Base-by-base conservation (phyloP, 2,797 vertebrate genomes). In the Micrastur ruficollis region DNA sequence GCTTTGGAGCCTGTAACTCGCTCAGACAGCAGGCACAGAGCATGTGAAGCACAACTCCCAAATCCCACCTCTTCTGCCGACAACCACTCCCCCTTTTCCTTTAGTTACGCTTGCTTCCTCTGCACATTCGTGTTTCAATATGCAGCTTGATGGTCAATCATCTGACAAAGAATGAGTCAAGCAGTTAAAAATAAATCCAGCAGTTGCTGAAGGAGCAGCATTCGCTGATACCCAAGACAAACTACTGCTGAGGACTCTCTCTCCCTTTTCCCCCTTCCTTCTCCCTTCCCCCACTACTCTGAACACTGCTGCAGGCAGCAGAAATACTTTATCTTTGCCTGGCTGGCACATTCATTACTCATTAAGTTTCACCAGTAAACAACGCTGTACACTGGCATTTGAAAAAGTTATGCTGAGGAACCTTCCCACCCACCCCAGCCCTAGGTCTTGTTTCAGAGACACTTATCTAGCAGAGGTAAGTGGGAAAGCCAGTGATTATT, bases 161-260 rank as follows among this genome's bases (percentile, higher is more conserved):
- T 98, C 98, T 98, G 98, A 98, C 97, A 98, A 95, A 91, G 96
- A 92, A 94, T 98, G 98, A 98, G 96, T 98, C 98, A 98, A 96
- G 97, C 96, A 79, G 98, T 98, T 98, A 98, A 98, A 98, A 98
- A 98, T 98, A 98, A 98, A 98, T 96, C 96, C 97, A 91, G 95
- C 96, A 95, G 95, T 96, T 97, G 97, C 96, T 97, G 96, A 96
- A 97, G 98, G 93, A 97, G 92, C 97, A 95, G 97, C 86, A 63
- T 72, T 78, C n/a, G 87, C 97, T 72, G 96, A 97, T 96, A 97
- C 89, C 96, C 5, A 96, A 97, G 95, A 96, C 90, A 96, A 97
- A 97, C 53, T 85, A 53, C 79, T 90, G 95, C 90, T 56, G 78
- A 74, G 84, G 86, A 83, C 84, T 93, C 67, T 86, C 59, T 67